Conservation (phyloP, 1,140 invertebrate species). For the Drosophila mauritiana region DNA sequence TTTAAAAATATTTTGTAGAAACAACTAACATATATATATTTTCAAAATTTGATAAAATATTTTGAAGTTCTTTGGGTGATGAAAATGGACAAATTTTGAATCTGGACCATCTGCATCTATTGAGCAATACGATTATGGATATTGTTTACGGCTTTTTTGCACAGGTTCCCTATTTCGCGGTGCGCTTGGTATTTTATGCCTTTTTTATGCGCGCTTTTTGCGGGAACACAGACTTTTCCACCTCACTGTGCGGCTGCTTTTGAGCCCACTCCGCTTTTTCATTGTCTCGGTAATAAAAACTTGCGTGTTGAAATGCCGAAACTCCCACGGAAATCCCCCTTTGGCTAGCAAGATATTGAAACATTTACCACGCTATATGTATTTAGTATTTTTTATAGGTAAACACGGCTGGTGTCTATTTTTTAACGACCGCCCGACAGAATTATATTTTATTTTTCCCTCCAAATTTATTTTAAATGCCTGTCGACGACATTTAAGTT, state of each 20-base stretch:
- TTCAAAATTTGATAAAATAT: no score
- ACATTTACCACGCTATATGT: slow-evolving; percentile 10
- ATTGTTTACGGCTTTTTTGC: slow-evolving; percentile 26
- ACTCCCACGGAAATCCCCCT: slow-evolving; percentile 19
- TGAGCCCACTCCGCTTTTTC: slow-evolving; percentile 30
- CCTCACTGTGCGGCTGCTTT: slow-evolving; percentile 30
- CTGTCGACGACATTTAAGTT: slow-evolving; percentile 50
- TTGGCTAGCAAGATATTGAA: slow-evolving; percentile 15
- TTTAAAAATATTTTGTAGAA: no score
- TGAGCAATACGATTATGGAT: slow-evolving; percentile 16
- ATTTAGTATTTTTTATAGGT: slow-evolving; percentile 33
- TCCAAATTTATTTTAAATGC: slow-evolving; percentile 44
- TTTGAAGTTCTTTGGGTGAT: no score
- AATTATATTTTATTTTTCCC: slow-evolving; percentile 47
- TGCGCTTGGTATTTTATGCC: slow-evolving; percentile 19
- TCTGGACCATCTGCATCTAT: slow-evolving; percentile 30
- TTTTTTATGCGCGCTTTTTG: slow-evolving; percentile 29
- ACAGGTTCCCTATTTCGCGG: slow-evolving; percentile 36
- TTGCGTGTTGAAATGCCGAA: slow-evolving; percentile 34
- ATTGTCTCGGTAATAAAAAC: slow-evolving; percentile 42
- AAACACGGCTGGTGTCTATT: slow-evolving; percentile 52
- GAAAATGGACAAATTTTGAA: not conserved
- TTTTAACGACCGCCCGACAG: slow-evolving; percentile 36
- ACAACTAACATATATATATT: no score
- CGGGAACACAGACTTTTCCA: slow-evolving; percentile 30